Evolutionary conservation across 2,888 invertebrate genomes (phyloP).

Genomic region (Drosophila sordidula): DNA sequence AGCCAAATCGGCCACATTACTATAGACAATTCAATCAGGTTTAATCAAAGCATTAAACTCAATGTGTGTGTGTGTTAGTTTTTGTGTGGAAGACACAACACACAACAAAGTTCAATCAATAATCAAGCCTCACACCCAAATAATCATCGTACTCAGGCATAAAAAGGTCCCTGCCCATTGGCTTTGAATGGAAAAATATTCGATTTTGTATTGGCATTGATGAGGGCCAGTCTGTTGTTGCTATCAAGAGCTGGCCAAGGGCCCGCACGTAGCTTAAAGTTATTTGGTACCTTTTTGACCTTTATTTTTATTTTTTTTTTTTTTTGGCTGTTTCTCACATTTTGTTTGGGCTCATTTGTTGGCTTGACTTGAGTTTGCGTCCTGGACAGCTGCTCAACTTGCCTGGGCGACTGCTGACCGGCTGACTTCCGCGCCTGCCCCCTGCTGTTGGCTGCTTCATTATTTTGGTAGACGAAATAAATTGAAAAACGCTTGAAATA

Average conservation of each 20-base stretch:
- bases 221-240: slow-evolving; percentile 48
- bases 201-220: slow-evolving; percentile 75
- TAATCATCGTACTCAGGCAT: slow-evolving; percentile 55
- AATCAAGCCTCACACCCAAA: slow-evolving; percentile 50
- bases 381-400: slow-evolving; percentile 30
- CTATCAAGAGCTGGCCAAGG: slow-evolving; percentile 24
- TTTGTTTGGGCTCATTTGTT: slow-evolving; percentile 64
- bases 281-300: slow-evolving; percentile 75
- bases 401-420: slow-evolving; percentile 12
- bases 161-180: slow-evolving; percentile 60
- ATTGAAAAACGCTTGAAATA: slow-evolving; percentile 76
- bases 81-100: slow-evolving; percentile 21
- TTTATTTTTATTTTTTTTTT: slow-evolving; percentile 40
- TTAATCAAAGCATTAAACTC: slow-evolving; percentile 75
- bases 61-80: slow-evolving; percentile 29
- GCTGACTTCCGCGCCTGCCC: not conserved
- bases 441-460: slow-evolving; percentile 48
- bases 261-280: slow-evolving; percentile 68
- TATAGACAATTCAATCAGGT: slow-evolving; percentile 74
- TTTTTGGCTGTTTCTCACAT: slow-evolving; percentile 47
- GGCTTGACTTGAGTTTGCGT: slow-evolving; percentile 66
- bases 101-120: slow-evolving; percentile 67
- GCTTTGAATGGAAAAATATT: slow-evolving; percentile 38
- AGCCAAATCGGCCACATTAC: slow-evolving; percentile 50
- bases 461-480: slow-evolving; percentile 72